A percentile compares a stretch with the other conserved stretches of the same genome.
phyloP scores from a whole-genome alignment of 2,113 vertebrate species.

The Cyanoderma ruficeps region DNA sequence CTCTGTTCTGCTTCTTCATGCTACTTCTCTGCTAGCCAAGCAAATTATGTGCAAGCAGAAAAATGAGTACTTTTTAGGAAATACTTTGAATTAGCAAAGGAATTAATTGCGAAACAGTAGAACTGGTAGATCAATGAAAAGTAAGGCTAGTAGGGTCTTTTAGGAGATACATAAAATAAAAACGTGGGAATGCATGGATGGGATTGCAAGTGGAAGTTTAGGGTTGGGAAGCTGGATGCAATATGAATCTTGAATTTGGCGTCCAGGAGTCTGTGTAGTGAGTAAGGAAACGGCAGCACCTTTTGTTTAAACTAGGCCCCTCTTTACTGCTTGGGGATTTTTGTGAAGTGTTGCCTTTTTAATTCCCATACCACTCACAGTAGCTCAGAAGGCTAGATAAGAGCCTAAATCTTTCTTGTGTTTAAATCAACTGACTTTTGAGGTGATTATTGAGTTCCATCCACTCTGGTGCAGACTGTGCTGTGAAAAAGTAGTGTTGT shows the following conservation, averaged over 20 bases:
- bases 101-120: neutral
- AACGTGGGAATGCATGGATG: fast-evolving
- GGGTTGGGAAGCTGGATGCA: neutral
- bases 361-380: neutral
- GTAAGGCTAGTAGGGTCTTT: neutral
- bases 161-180: neutral
- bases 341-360: neutral
- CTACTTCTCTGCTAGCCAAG: neutral
- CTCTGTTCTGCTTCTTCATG: neutral
- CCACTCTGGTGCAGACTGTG: neutral
- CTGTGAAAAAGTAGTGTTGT: neutral
- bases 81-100: neutral
- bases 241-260: neutral
- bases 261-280: neutral
- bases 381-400: neutral
- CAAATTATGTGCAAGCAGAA: neutral
- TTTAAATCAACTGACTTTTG: neutral
- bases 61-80: neutral
- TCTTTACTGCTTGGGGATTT: neutral
- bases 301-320: neutral
- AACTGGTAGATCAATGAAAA: neutral
- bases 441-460: neutral
- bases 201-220: neutral
- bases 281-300: neutral
- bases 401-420: neutral